Conservation (phyloP, 2,113 vertebrate species). For the western clawed frog (Xenopus tropicalis) region DNA sequence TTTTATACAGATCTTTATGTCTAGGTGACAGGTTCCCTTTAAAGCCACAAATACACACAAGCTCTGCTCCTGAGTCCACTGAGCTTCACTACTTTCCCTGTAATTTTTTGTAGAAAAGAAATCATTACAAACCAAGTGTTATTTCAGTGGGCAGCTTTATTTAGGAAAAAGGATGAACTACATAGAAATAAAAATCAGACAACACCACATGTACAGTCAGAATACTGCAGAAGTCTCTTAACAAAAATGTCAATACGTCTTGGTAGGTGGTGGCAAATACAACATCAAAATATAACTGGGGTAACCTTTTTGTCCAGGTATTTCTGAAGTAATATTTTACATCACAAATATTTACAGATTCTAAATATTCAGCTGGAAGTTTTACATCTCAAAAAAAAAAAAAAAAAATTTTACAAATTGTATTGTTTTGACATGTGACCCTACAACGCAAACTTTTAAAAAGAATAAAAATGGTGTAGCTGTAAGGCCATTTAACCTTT, state of each 20-base stretch:
- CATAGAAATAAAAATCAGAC: neutral
- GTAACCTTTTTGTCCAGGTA: neutral
- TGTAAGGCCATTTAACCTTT: no score
- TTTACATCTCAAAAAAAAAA: neutral
- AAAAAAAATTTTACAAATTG: no score
- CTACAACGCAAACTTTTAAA: no score
- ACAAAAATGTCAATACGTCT: slow-evolving; percentile 10
- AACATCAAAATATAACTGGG: neutral
- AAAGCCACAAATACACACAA: no score
- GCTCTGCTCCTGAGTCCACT: no score
- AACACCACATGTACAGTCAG: neutral
- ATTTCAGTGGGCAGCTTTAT: slow-evolving; percentile 23
- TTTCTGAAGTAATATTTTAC: neutral
- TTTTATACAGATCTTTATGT: no score
- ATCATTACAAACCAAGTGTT: neutral
- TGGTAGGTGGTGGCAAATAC: neutral
- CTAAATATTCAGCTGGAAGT: neutral
- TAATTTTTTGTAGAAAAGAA: no score
- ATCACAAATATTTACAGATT: neutral
- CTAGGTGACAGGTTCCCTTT: no score
- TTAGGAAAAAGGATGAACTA: neutral
- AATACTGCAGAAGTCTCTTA: slow-evolving; percentile 15
- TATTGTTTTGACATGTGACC: no score
- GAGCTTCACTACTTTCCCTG: no score
- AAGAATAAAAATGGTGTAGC: no score